A percentile compares a stretch with the other conserved stretches of the same genome.
Evolutionary conservation across 92 coral and sea anemone species (phyloP).

Genomic region (Pocillopora meandrina): DNA sequence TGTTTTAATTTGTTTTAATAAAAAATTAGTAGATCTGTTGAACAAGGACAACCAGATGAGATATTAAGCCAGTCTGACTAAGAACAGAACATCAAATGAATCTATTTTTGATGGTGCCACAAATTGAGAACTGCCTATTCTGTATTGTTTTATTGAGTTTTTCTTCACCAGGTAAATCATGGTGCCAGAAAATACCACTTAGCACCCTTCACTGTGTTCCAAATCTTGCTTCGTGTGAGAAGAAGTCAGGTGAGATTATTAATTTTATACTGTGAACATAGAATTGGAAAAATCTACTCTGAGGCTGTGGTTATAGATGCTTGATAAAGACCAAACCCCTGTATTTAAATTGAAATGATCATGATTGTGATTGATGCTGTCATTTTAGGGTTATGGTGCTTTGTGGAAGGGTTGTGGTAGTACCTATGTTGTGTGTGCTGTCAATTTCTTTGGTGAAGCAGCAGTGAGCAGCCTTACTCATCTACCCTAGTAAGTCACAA

Average conservation of each 20-base stretch:
- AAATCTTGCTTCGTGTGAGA: constrained; percentile 69
- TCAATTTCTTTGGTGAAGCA: constrained; percentile 91
- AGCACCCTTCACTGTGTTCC: constrained; percentile 91
- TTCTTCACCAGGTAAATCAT: constrained; percentile 67
- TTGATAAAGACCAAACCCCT: no score
- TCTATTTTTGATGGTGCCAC: no score
- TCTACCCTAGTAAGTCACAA: constrained; percentile 82
- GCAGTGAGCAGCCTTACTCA: constrained; percentile 86
- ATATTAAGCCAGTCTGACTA: no score
- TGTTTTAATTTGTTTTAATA: no score
- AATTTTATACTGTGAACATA: neutral
- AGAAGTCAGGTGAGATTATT: constrained; percentile 74
- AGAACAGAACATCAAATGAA: no score
- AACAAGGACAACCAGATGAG: no score
- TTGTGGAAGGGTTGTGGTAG: constrained; percentile 99
- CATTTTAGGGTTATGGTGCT: constrained; percentile 76
- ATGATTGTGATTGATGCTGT: neutral
- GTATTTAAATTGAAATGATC: neutral
- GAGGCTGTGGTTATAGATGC: no score
- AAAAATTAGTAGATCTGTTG: no score
- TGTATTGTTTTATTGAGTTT: neutral
- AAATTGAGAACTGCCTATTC: no score
- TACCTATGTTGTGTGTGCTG: constrained; percentile 89
- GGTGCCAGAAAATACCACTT: constrained; percentile 85
- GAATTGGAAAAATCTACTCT: neutral